Base-by-base conservation (phyloP, 2,888 invertebrate genomes). In the Gastracanthus pulcherrimus region DNA sequence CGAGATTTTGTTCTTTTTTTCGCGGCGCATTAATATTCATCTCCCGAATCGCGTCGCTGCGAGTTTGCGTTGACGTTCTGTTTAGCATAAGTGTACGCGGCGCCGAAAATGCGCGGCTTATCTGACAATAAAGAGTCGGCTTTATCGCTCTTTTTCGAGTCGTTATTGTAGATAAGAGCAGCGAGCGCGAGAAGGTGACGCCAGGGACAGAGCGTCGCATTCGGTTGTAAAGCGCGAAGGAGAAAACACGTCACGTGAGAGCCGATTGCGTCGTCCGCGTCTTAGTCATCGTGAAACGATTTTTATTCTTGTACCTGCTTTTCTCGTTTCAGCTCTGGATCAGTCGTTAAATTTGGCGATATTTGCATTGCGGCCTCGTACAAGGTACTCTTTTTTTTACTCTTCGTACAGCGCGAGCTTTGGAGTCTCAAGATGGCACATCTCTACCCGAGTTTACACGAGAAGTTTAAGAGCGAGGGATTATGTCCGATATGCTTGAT, bases 401-500 rank as follows among this genome's bases (percentile, higher is more conserved):
- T 67, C 11, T n/a, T 4, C 5, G 13, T 36, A 5, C 0, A 19
- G 7, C 5, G 7, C 41, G 13, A 9, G 16, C 41, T 41, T 48
- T 48, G 7, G 38, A 64, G 9, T n/a, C 0, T 9, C 85, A 83
- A 83, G 66, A 90, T 90, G 90, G 86, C 82, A n/a, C 83, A 76
- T 51, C 77, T 89, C 0, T 90, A 90, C 76, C 90, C 90, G 38
- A 87, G 84, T 66, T 86, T 90, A 0, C 81, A 87, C 45, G 88
- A 89, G 6, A 88, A 86, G 77, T 88, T 88, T 81, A 86, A 84
- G 80, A 85, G 80, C 70, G 89, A 89, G 74, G 87, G 87, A 16
- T 83, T 90, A 29, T 90, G 90, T 80, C 89, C 89, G 26, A 87
- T 90, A 71, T 90, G 89, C 80, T 80, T 89, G 79, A 86, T 87